Base-by-base conservation (phyloP, 2,797 vertebrate genomes). In the Anabas testudineus region DNA sequence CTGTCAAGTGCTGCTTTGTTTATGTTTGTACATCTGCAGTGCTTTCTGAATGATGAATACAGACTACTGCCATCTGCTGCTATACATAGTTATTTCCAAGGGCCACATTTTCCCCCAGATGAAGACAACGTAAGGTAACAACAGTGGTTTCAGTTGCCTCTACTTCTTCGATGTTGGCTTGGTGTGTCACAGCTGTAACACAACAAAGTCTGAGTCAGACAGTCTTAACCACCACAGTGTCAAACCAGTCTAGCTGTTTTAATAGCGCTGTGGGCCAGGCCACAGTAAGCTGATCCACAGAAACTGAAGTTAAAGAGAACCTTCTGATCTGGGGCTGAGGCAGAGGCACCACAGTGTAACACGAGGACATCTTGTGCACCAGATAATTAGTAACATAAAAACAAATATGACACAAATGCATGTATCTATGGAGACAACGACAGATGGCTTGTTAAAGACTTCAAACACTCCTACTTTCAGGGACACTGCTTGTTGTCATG, bases 381-480 rank as follows among this genome's bases (percentile, higher is more conserved):
- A 58, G 52, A 58, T 73, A 46, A 76, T 73, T 54, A 71, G 55
- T 41, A 41, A 66, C 47, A 43, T 30, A 52, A 55, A 56, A 72
- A 60, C 54, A 75, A 71, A 65, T 43, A 43, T 36, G 28, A 76
- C 65, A 70, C 55, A 54, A 73, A 52, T 37, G 51, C 34, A 60
- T 36, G 39, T 53, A 39, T 55, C 78, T 52, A 45, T 24, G 66
- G 71, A 66, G 59, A 57, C 45, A 53, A 68, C 69, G 67, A 57
- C 70, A 80, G 49, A 70, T 76, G 80, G 72, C 59, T 66, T 41
- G 65, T 66, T 47, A 73, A 74, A 65, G 13, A 65, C 63, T 71
- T 78, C 48, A 48, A 70, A 62, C 52, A 57, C 28, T 7, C 28
- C 28, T 54, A 42, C 39, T 57, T 53, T 69, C 24, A 47, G 46